Conservation (phyloP, 2,888 invertebrate genomes). For the Amphipoea lucens region DNA sequence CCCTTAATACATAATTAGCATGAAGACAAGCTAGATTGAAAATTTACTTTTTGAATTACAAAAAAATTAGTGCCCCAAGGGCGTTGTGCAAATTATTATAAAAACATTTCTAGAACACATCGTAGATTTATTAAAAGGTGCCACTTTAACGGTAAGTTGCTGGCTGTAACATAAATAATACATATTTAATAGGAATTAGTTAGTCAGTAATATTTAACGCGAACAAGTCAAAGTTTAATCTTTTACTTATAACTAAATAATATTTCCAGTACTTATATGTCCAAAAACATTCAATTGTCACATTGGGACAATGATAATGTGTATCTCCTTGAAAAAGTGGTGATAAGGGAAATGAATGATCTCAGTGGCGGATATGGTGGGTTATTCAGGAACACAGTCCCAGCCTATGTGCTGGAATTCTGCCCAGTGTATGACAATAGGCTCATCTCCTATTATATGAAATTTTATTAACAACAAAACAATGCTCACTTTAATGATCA, state of each 20-base stretch:
- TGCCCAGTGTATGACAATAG: background rate
- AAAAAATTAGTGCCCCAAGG: background rate
- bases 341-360: slow-evolving; percentile 13
- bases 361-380: slow-evolving; percentile 48
- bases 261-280: background rate
- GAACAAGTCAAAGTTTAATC: slow-evolving; percentile 47
- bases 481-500: background rate
- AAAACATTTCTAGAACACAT: background rate
- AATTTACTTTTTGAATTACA: background rate
- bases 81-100: background rate
- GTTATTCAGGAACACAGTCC: background rate
- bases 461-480: background rate
- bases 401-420: slow-evolving; percentile 8
- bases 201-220: background rate
- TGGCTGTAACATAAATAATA: slow-evolving; percentile 13
- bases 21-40: background rate
- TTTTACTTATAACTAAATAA: slow-evolving; percentile 22
- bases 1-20: background rate
- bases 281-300: background rate
- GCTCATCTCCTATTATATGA: slow-evolving; percentile 3
- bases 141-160: background rate
- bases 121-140: background rate
- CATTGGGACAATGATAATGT: background rate
- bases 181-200: background rate
- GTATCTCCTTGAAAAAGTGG: slow-evolving; percentile 11